Conservation (phyloP, 2,113 vertebrate species). For the Ceyx margarethae region DNA sequence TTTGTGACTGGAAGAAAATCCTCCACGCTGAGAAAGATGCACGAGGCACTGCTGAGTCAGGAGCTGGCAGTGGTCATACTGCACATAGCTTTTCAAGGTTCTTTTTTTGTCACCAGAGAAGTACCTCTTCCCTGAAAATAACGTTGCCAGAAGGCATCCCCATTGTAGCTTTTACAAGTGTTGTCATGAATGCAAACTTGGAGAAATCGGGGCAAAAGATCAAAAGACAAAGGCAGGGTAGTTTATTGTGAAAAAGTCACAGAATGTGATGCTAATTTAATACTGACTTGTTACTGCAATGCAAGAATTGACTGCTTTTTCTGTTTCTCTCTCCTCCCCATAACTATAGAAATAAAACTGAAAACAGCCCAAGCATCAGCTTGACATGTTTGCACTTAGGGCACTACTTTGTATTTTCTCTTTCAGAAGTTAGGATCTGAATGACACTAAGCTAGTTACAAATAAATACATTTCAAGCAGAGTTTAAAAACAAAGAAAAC, state of each 20-base stretch:
- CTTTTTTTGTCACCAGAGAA: background rate
- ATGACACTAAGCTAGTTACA: background rate
- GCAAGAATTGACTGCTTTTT: background rate
- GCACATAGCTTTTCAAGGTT: background rate
- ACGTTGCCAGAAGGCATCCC: background rate
- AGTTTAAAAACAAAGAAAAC: background rate
- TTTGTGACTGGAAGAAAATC: background rate
- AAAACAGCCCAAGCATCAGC: background rate
- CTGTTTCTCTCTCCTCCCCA: background rate
- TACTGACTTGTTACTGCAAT: background rate
- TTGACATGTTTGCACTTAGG: background rate
- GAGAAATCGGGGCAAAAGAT: background rate
- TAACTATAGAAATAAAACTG: background rate
- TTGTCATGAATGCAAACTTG: background rate
- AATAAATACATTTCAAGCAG: background rate
- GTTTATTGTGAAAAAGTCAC: background rate
- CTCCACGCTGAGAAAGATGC: fast-evolving
- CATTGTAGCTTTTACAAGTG: background rate
- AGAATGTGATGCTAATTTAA: background rate
- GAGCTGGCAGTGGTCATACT: background rate
- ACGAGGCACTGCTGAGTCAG: background rate
- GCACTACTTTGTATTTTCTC: background rate
- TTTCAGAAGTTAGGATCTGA: background rate
- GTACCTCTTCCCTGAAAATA: background rate
- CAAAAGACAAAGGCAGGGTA: background rate